These are phyloP conservation scores for Pachycephus smyrnensis DNA, from an alignment of 2,888 invertebrate species.

Conservation along the genomic window DNA sequence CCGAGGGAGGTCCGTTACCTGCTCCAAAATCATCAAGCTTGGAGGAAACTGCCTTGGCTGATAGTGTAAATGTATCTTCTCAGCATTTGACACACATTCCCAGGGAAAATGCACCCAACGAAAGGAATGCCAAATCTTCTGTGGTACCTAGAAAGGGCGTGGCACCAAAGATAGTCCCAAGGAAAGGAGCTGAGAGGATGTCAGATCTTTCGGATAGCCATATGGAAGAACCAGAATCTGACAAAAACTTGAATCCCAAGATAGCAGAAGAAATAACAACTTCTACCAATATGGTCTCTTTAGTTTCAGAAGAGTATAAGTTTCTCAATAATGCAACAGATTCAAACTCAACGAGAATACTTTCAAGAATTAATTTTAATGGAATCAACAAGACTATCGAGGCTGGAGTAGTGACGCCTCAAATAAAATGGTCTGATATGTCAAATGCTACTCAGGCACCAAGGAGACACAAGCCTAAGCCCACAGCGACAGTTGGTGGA, in stretches of 20 bases:
- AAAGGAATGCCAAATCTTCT: slow-evolving; percentile 20
- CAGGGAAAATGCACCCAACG: slow-evolving; percentile 22
- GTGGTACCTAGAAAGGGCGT: slow-evolving; percentile 30
- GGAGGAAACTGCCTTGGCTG: slow-evolving; percentile 4
- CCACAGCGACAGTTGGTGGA: slow-evolving; percentile 68
- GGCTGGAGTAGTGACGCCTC: slow-evolving; percentile 41
- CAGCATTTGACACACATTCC: slow-evolving; percentile 8
- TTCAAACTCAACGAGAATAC: no score
- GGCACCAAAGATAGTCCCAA: slow-evolving; percentile 22
- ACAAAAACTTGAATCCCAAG: no score
- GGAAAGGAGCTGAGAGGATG: slow-evolving; percentile 24
- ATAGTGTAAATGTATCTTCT: slow-evolving; percentile 20
- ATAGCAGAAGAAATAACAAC: no score
- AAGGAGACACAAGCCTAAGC: slow-evolving; percentile 68
- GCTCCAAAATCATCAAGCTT: no score
- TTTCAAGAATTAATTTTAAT: no score
- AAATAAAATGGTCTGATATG: no score
- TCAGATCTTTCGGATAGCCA: no score
- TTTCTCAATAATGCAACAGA: no score
- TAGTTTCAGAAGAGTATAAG: no score
- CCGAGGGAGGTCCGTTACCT: no score
- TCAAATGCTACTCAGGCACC: slow-evolving; percentile 50
- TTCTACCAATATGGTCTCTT: no score
- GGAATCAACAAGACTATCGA: background rate
- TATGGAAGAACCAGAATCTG: no score